Conservation (phyloP, 1,140 invertebrate genomes). For the Rhopalosiphum maidis region DNA sequence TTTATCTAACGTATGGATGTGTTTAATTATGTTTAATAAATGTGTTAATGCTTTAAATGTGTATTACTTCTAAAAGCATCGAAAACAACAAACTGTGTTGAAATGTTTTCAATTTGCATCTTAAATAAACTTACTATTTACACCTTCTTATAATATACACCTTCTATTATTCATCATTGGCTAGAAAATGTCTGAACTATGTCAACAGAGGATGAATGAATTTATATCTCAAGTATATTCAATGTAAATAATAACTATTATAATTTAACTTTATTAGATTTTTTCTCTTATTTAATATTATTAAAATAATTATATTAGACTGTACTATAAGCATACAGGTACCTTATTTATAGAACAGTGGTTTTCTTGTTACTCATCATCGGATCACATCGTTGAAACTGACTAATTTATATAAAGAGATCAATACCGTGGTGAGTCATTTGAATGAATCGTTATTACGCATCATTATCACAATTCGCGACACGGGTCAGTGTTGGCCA, state of each 20-base stretch:
- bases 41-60: neutral
- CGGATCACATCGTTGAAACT: neutral
- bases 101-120: neutral
- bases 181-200: neutral
- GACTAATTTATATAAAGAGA: neutral
- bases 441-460: neutral
- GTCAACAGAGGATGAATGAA: neutral
- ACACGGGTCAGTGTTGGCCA: constrained; percentile 15
- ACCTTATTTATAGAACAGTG: neutral
- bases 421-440: neutral
- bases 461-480: constrained; percentile 20
- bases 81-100: neutral
- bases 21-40: neutral
- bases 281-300: neutral
- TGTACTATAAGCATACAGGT: neutral
- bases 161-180: neutral
- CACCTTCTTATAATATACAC: neutral
- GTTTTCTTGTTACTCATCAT: neutral
- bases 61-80: neutral
- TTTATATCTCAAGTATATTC: neutral
- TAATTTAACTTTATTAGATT: neutral
- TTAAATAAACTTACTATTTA: neutral
- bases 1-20: neutral
- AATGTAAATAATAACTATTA: no score
- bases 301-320: neutral